Percentiles rank a stretch among this genome's conserved stretches.
Evolutionary conservation across 2,888 invertebrate species (phyloP).

Genomic region (Drosophila sordidapex): DNA sequence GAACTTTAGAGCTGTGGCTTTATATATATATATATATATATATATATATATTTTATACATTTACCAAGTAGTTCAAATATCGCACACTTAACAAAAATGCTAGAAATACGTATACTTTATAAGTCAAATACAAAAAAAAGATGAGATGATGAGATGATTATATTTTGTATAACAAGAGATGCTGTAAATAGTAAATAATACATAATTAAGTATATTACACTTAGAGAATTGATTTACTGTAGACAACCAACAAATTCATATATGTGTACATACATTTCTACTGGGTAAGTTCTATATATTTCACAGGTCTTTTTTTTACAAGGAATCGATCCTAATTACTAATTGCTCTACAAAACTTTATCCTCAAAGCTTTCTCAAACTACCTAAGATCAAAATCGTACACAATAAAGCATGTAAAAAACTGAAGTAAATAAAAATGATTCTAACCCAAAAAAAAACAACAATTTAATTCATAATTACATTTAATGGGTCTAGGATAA

Average conservation of each 20-base stretch:
- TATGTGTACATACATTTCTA: conserved; percentile 55
- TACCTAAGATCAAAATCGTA: conserved; percentile 19
- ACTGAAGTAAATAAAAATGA: conserved; percentile 42
- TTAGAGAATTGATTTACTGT: conserved; percentile 49
- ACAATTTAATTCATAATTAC: conserved; percentile 21
- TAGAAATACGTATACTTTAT: conserved; percentile 44
- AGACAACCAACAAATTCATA: conserved; percentile 13
- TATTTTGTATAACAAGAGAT: conserved; percentile 60
- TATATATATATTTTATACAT: conserved; percentile 58
- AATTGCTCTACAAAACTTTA: conserved; percentile 28
- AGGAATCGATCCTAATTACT: conserved; percentile 25
- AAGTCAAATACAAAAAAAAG: conserved; percentile 22
- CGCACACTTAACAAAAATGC: conserved; percentile 55
- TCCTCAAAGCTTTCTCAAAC: conserved; percentile 42
- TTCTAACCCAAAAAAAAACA: conserved; percentile 14
- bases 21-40: conserved; percentile 54
- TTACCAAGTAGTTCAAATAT: conserved; percentile 64
- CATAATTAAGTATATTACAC: conserved; percentile 42
- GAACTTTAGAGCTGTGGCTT: conserved; percentile 77
- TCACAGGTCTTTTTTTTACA: conserved; percentile 32
- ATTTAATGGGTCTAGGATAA: conserved; percentile 16
- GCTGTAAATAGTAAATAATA: conserved; percentile 52
- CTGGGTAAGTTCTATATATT: conserved; percentile 38
- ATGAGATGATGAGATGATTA: background rate
- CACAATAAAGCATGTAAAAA: conserved; percentile 54